A percentile compares a stretch with the other conserved stretches of the same genome.
phyloP scores from a whole-genome alignment of 2,797 vertebrate genomes.

The Atherinosoma microstoma region DNA sequence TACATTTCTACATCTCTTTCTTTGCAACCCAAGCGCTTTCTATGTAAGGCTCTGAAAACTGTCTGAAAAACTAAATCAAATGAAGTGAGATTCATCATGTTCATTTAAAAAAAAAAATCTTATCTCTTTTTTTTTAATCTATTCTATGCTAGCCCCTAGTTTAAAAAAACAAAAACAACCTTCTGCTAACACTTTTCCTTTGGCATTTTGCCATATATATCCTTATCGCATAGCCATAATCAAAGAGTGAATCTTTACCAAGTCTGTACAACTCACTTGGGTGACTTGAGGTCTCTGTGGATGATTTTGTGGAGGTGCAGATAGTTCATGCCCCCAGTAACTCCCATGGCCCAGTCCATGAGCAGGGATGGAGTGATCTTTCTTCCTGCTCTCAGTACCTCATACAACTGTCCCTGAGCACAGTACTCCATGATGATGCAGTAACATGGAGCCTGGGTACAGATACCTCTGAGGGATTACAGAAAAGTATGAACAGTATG shows the following conservation, averaged over 20 bases:
- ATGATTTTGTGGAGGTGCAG: slow-evolving; percentile 99
- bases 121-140: too few species aligned
- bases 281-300: slow-evolving; percentile 97
- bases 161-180: too few species aligned
- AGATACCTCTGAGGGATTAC: slow-evolving; percentile 88
- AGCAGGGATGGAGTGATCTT: slow-evolving; percentile 94
- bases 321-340: slow-evolving; percentile 98
- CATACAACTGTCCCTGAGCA: slow-evolving; percentile 96
- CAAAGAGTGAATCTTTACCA: background rate
- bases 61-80: background rate
- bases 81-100: background rate
- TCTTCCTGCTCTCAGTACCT: slow-evolving; percentile 94
- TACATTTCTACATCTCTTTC: background rate
- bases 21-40: background rate
- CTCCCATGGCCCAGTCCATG: slow-evolving; percentile 98
- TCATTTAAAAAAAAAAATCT: background rate
- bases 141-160: too few species aligned
- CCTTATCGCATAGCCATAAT: background rate
- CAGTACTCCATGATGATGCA: slow-evolving; percentile 99
- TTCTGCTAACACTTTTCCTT: too few species aligned
- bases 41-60: too few species aligned
- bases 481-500: background rate
- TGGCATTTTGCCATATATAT: background rate
- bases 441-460: slow-evolving; percentile 97
- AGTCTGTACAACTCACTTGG: slow-evolving; percentile 87